These are phyloP conservation scores for Pterostichus niger DNA, from an alignment of 2,888 invertebrate genomes.

Conservation along the genomic window DNA sequence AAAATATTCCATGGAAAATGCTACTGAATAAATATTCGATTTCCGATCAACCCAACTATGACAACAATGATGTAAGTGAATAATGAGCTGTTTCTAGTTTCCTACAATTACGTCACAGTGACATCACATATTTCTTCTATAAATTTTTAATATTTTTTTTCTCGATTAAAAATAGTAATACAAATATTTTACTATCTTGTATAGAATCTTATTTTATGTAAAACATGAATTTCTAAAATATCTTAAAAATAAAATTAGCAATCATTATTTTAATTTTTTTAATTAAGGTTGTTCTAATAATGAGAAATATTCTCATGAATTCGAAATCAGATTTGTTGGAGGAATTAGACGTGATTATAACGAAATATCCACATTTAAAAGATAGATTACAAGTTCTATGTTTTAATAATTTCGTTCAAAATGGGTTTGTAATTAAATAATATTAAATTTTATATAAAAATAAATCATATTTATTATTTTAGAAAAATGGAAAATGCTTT, in stretches of 20 bases:
- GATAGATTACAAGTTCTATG: slow-evolving; percentile 18
- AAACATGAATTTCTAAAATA: no score
- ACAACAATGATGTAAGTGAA: slow-evolving; percentile 72
- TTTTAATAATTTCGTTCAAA: slow-evolving; percentile 73
- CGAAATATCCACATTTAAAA: slow-evolving; percentile 37
- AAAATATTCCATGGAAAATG: slow-evolving; percentile 75
- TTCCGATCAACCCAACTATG: slow-evolving; percentile 74
- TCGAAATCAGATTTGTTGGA: slow-evolving; percentile 74
- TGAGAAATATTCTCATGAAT: slow-evolving; percentile 72
- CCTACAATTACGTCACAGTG: no score
- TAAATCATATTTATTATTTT: slow-evolving; percentile 62
- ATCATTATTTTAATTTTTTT: slow-evolving; percentile 1
- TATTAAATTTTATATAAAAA: slow-evolving; percentile 22
- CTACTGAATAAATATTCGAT: slow-evolving; percentile 77
- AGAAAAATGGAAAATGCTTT: slow-evolving; percentile 73
- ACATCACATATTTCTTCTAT: no score
- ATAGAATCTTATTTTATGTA: no score
- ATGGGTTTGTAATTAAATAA: slow-evolving; percentile 72
- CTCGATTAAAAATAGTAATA: no score
- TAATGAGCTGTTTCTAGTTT: no score
- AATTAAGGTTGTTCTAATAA: slow-evolving; percentile 8
- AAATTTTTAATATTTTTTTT: no score
- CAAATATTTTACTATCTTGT: no score
- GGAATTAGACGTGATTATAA: slow-evolving; percentile 71
- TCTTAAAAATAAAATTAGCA: no score